Conservation (phyloP, 2,888 invertebrate species). For the Scaptomyza tumidula region DNA sequence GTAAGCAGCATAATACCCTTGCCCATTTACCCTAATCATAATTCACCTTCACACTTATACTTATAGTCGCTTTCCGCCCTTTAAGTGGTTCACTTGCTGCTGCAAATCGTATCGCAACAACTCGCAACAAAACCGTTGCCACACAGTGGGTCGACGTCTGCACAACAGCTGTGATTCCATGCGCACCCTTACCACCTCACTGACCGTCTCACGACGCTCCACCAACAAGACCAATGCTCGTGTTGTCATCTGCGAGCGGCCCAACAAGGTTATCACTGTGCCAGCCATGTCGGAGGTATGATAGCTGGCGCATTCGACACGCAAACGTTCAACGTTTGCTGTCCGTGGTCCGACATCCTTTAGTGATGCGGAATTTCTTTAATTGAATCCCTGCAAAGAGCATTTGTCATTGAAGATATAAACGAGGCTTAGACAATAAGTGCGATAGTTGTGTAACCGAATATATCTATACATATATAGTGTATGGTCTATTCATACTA, state of each 20-base stretch:
- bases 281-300: conserved; percentile 84
- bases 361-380: conserved; percentile 74
- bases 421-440: conserved; percentile 77
- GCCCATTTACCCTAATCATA: background rate
- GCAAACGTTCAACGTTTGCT: conserved; percentile 67
- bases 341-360: conserved; percentile 71
- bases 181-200: conserved; percentile 84
- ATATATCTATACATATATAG: background rate
- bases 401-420: conserved; percentile 10
- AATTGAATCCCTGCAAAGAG: conserved; percentile 24
- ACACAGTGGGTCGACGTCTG: conserved; percentile 83
- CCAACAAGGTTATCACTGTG: conserved; percentile 72
- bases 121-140: conserved; percentile 81
- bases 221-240: conserved; percentile 81
- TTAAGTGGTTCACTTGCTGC: conserved; percentile 88
- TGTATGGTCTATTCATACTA: conserved; percentile 18
- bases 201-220: conserved; percentile 83
- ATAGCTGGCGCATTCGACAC: conserved; percentile 79
- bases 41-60: background rate
- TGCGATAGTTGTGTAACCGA: conserved; percentile 61
- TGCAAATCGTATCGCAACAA: conserved; percentile 84
- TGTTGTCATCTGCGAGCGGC: conserved; percentile 82
- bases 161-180: conserved; percentile 84
- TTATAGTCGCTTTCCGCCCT: conserved; percentile 86
- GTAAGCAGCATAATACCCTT: conserved; percentile 85